A percentile compares a stretch with the other conserved stretches of the same genome.
Evolutionary conservation across 2,113 vertebrate genomes (phyloP).

Genomic region (Amblyopsis rosae): DNA sequence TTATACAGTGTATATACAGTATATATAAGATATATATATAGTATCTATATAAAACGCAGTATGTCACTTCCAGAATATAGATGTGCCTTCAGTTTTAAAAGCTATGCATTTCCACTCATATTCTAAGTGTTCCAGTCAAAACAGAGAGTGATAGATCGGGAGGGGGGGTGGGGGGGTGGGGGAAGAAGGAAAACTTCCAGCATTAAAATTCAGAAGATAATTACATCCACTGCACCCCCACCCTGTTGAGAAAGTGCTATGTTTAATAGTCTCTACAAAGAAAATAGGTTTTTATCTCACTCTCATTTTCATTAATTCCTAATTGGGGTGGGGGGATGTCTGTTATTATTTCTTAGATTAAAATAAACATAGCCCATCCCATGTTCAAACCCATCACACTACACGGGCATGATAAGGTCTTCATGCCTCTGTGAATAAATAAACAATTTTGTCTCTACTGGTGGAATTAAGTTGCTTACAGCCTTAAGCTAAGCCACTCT

Average conservation of each 20-base stretch:
- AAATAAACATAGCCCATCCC: slow-evolving; percentile 84
- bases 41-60: background rate
- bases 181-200: slow-evolving; percentile 69
- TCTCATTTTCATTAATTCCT: slow-evolving; percentile 87
- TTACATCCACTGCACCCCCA: slow-evolving; percentile 79
- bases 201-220: slow-evolving; percentile 85
- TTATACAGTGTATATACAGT: too few species aligned
- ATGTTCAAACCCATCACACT: slow-evolving; percentile 84
- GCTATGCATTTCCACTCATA: slow-evolving; percentile 68
- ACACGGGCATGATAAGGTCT: slow-evolving; percentile 82
- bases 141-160: slow-evolving; percentile 17
- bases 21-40: slow-evolving; percentile 35
- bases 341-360: slow-evolving; percentile 87
- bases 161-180: background rate
- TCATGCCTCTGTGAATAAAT: slow-evolving; percentile 82
- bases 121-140: slow-evolving; percentile 75
- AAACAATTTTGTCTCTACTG: slow-evolving; percentile 81
- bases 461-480: slow-evolving; percentile 83
- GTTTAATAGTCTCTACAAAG: slow-evolving; percentile 85
- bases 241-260: slow-evolving; percentile 82
- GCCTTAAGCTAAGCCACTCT: slow-evolving; percentile 82
- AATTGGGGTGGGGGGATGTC: slow-evolving; percentile 84
- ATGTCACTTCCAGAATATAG: slow-evolving; percentile 41
- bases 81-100: slow-evolving; percentile 69
- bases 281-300: slow-evolving; percentile 84